These are phyloP conservation scores for Camelus bactrianus DNA, from an alignment of 2,113 vertebrate genomes.

Conservation along the genomic window DNA sequence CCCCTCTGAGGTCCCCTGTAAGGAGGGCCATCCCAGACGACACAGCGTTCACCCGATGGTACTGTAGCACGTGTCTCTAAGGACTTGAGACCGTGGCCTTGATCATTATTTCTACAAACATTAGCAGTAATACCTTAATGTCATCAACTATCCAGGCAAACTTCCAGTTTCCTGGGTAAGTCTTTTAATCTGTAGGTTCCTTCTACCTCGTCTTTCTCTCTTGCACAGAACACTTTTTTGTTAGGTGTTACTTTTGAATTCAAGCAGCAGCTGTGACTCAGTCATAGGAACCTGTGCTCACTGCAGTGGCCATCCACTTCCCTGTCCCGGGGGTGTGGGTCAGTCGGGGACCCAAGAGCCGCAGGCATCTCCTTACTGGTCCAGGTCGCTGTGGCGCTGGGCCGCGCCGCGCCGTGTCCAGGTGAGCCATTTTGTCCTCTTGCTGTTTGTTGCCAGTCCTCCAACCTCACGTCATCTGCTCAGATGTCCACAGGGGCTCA, in stretches of 20 bases:
- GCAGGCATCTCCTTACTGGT: accelerated
- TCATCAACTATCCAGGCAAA: background rate
- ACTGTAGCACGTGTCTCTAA: accelerated
- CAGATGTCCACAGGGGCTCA: background rate
- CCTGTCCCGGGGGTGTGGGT: accelerated
- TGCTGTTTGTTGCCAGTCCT: background rate
- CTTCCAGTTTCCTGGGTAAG: background rate
- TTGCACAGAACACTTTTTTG: background rate
- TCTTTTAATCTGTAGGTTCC: background rate
- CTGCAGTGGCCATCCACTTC: accelerated
- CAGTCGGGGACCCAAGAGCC: background rate
- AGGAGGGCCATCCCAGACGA: background rate
- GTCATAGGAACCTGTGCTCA: background rate
- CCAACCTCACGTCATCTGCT: background rate
- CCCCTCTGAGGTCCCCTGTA: background rate
- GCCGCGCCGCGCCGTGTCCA: background rate
- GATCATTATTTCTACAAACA: background rate
- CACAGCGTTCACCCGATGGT: accelerated
- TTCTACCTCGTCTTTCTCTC: background rate
- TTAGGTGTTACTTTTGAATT: background rate
- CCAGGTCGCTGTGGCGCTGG: accelerated
- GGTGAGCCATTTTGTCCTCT: background rate
- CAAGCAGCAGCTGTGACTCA: too few species aligned
- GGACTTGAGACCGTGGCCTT: background rate
- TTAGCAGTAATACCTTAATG: background rate